Evolutionary conservation across 2,113 vertebrate species (phyloP).

Genomic region (Macrotis lagotis): DNA sequence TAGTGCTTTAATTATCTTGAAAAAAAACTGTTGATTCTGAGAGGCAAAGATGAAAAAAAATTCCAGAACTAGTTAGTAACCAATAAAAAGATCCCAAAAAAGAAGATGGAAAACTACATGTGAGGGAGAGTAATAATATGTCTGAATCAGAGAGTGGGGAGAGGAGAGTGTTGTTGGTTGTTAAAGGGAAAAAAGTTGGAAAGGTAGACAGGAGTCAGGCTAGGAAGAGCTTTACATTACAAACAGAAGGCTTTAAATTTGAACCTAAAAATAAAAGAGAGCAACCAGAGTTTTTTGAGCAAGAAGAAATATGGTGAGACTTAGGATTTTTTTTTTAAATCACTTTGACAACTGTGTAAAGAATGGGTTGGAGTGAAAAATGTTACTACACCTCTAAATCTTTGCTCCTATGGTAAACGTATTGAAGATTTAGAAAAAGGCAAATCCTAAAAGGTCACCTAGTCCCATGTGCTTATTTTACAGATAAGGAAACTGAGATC

Average conservation of each 20-base stretch:
- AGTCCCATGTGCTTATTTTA: not conserved
- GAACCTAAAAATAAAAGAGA: not conserved
- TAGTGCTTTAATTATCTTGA: not conserved
- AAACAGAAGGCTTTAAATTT: not conserved
- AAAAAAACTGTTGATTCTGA: not conserved
- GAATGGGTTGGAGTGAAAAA: not conserved
- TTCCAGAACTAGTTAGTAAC: not conserved
- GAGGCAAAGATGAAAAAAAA: not conserved
- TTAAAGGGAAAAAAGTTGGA: not conserved
- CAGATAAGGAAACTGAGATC: not conserved
- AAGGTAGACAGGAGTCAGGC: not conserved
- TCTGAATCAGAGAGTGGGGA: not conserved
- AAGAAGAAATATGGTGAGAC: not conserved
- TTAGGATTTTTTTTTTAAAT: not conserved
- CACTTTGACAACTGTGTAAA: not conserved
- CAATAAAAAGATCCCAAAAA: not conserved
- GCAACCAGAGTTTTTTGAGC: no score
- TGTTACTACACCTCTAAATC: not conserved
- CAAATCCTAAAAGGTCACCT: not conserved
- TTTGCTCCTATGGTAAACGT: not conserved
- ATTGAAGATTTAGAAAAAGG: not conserved
- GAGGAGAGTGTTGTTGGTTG: not conserved
- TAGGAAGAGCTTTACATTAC: not conserved
- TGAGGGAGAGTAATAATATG: not conserved
- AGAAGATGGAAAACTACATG: not conserved